Conservation (phyloP, 1,140 invertebrate species). For the Cydia fagiglandana region DNA sequence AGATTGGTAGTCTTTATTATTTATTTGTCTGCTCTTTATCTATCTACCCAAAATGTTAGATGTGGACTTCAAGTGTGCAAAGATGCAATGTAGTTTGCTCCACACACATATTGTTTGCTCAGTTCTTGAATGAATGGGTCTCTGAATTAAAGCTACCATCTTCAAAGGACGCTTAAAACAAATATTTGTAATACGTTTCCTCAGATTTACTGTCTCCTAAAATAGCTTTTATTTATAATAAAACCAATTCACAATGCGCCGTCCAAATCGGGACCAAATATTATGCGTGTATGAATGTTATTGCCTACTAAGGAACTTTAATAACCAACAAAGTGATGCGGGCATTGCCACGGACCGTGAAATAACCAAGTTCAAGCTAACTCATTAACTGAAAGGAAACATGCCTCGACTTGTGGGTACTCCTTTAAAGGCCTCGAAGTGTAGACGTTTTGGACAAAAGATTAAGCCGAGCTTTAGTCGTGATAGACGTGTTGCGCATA, state of each 20-base stretch:
- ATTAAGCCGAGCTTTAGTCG: slow-evolving; percentile 7
- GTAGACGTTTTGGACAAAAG: slow-evolving; percentile 27
- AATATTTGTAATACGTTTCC: slow-evolving; percentile 19
- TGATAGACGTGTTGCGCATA: slow-evolving; percentile 26
- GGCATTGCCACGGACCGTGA: slow-evolving; percentile 3
- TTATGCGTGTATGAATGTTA: background rate
- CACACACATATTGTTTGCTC: background rate
- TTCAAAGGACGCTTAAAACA: slow-evolving; percentile 26
- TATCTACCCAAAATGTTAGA: background rate
- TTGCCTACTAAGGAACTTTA: background rate
- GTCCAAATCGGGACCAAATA: background rate
- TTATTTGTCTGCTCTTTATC: background rate
- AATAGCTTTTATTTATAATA: slow-evolving; percentile 18
- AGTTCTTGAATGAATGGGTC: slow-evolving; percentile 12
- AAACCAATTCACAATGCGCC: background rate
- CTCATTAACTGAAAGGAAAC: slow-evolving; percentile 23
- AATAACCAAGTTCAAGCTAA: slow-evolving; percentile 20
- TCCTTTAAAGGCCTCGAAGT: slow-evolving; percentile 28
- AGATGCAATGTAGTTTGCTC: slow-evolving; percentile 8
- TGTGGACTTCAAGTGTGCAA: background rate
- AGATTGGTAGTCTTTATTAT: background rate
- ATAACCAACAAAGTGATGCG: background rate
- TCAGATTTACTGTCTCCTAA: background rate
- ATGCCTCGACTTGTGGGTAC: background rate
- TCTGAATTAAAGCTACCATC: slow-evolving; percentile 4